These are phyloP conservation scores for Bos indicus DNA, from an alignment of 2,113 vertebrate genomes.

Conservation along the genomic window DNA sequence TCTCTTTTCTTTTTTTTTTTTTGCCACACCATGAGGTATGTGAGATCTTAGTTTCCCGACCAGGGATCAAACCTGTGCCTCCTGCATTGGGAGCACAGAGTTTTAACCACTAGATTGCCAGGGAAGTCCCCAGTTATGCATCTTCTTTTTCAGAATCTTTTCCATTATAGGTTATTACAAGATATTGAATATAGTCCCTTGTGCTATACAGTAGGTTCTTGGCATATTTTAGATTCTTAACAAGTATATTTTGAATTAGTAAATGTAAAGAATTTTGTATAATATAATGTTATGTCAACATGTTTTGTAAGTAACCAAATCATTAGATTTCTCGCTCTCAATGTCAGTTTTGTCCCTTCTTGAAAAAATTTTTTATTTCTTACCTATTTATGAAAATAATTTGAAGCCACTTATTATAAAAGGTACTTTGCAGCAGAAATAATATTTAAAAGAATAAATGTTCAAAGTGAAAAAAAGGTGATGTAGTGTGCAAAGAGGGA, in stretches of 20 bases:
- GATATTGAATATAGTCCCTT: neutral
- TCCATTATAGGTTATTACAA: neutral
- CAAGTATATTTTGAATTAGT: neutral
- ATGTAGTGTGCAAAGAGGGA: neutral
- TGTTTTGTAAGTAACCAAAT: neutral
- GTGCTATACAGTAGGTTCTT: neutral
- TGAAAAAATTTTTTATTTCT: constrained; percentile 5
- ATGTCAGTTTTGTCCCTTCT: neutral
- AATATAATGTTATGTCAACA: neutral
- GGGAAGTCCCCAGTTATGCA: neutral
- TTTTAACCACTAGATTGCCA: neutral
- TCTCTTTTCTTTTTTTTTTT: neutral
- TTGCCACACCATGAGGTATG: neutral
- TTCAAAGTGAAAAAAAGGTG: neutral
- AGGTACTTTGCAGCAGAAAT: neutral
- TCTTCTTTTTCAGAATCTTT: neutral
- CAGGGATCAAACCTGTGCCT: neutral
- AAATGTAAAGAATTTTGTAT: neutral
- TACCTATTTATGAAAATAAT: constrained; percentile 21
- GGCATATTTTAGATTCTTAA: neutral
- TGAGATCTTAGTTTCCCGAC: neutral
- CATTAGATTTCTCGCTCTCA: neutral
- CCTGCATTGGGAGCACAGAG: neutral
- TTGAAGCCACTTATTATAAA: neutral
- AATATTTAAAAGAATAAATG: neutral